Percentiles rank a stretch among this genome's conserved stretches.
Conservation (phyloP, 2,797 vertebrate genomes). For the Anas bahamensis region DNA sequence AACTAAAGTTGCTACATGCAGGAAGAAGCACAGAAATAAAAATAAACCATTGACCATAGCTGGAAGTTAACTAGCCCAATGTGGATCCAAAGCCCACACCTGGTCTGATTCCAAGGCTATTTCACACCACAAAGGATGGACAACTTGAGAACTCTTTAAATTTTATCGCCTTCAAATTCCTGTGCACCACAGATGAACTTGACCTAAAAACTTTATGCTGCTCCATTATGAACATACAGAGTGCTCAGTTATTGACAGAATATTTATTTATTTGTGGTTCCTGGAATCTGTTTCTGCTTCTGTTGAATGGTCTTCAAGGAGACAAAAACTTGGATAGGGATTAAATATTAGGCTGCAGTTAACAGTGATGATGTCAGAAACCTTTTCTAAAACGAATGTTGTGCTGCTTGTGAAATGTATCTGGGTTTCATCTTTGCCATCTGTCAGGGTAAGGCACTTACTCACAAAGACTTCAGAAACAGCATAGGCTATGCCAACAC, state of each 20-base stretch:
- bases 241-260: conserved; percentile 1
- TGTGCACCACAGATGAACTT: background rate
- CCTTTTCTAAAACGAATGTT: background rate
- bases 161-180: background rate
- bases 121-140: background rate
- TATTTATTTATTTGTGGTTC: background rate
- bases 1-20: background rate
- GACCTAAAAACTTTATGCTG: background rate
- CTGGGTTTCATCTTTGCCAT: background rate
- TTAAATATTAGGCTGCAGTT: background rate
- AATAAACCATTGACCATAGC: background rate
- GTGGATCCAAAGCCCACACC: background rate
- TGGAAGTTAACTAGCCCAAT: background rate
- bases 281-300: background rate
- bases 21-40: background rate
- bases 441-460: background rate
- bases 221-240: background rate
- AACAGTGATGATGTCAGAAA: background rate
- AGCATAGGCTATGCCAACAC: background rate
- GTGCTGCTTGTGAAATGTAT: background rate
- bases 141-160: background rate
- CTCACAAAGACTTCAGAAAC: background rate
- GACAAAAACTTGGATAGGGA: background rate
- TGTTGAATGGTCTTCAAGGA: background rate
- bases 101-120: background rate